Base-by-base conservation (phyloP, 2,888 invertebrate species). In the Callinectes sapidus region DNA sequence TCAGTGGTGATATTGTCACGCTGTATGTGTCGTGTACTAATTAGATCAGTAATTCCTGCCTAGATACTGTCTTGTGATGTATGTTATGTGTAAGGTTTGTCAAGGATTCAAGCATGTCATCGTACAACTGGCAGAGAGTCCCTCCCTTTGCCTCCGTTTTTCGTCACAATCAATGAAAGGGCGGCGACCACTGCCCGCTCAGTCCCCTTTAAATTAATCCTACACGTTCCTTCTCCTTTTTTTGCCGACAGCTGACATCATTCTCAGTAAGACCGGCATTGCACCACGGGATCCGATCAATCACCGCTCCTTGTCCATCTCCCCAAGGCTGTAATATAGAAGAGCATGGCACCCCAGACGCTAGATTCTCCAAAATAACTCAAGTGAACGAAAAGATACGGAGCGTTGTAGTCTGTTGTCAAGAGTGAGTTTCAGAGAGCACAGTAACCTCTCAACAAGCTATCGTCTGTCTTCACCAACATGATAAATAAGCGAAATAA, bases 81-180 rank as follows among this genome's bases (percentile, higher is more conserved):
- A 61, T 61, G 23, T 23, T 23, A 61, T 61, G 23, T 61, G 3
- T 61, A 23, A 61, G 23, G 61, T 61, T 61, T 18, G 23, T 61
- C 23, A 71, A 5, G 77, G 55, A 28, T 13, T 54, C 28, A 42
- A 54, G n/a, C 14, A n/a, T 32, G 23, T 87, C 55, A 71, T 90
- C 90, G 77, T 87, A 71, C 92, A 90, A 23, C 90, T 55, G 81
- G n/a, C 87, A 92, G 32, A 14, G 2, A 32, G 16, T 54, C 66
- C 48, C 35, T 42, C 90, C 54, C 66, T 32, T 35, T 54, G 35
- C 42, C 87, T 77, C 66, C 81, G 87, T 48, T 92, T 71, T 88
- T 81, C 81, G 86, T 90, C 14, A 14, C 61, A 92, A 92, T 92
- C 92, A 92, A 92, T 92, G 92, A 92, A 90, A 92, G 92, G 92